phyloP scores from a whole-genome alignment of 2,888 invertebrate species.

The Slavum lentiscoides region DNA sequence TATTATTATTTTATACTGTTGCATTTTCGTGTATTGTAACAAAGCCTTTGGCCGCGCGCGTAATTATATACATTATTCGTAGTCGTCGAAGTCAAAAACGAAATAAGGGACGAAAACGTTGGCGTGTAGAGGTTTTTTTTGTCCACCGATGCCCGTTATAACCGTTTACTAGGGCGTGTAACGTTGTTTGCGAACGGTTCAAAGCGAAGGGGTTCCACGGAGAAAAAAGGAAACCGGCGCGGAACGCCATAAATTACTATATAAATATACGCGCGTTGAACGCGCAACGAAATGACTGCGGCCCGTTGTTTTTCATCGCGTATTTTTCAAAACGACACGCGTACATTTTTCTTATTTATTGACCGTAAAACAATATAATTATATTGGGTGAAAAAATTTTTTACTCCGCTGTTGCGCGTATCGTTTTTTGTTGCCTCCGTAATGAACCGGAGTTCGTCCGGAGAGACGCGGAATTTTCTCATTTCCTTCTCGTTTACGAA shows the following conservation, averaged over 20 bases:
- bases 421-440: background rate
- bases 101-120: slow-evolving; percentile 13
- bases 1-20: slow-evolving; percentile 14
- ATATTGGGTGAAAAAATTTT: background rate
- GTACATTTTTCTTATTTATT: background rate
- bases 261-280: slow-evolving; percentile 3
- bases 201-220: background rate
- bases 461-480: too few relatives aligned
- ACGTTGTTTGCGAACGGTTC: slow-evolving; percentile 24
- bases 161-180: slow-evolving; percentile 46
- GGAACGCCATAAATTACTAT: too few relatives aligned
- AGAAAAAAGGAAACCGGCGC: slow-evolving; percentile 13
- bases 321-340: background rate
- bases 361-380: background rate
- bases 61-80: slow-evolving; percentile 48
- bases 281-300: background rate
- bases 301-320: background rate
- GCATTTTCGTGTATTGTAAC: slow-evolving; percentile 8
- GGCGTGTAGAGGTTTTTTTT: background rate
- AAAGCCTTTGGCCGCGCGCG: slow-evolving; percentile 24
- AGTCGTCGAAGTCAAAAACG: slow-evolving; percentile 49
- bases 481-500: too few relatives aligned
- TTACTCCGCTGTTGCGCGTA: background rate
- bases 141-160: slow-evolving; percentile 31
- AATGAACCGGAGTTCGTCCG: too few relatives aligned